Evolutionary conservation across 2,888 invertebrate genomes (phyloP), one percentile per base, ranked within the genome.

Genomic region (Limnephilus marmoratus): DNA sequence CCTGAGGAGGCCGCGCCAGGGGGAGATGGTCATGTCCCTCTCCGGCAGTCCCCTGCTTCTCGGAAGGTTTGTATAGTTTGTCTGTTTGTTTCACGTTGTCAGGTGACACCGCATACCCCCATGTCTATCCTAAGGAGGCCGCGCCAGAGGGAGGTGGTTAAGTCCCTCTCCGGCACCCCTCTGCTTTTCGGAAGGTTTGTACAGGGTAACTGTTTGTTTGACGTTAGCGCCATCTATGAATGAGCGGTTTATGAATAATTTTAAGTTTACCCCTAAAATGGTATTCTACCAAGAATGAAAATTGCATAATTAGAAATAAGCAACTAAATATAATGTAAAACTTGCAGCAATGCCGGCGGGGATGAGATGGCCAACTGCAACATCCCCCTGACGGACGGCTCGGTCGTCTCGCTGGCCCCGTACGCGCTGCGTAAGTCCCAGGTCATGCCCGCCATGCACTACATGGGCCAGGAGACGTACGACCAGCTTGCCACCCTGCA

Each of bases 91-190:
- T n/a, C n/a, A 68, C 68, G 3, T 37, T 37, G 37, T 37, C 37
- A 92, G 91, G 96, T 97, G 93, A 96, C 96, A 37, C 97, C 97
- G 0, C 96, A 97, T 91, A 96, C 97, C 0, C 96, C 97, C 0
- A 95, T 97, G 94, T 96, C 97, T 41, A 95, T 97, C 82, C 95
- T 97, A 34, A 95, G 97, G 45, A 95, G 96, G 94, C 97, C 97
- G 49, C 96, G 96, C 3, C 96, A 96, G 93, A 97, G 97, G 0
- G 97, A 97, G 95, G 96, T 97, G 96, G 97, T 97, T 13, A 95
- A 97, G 3, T 97, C 97, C 92, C 96, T 97, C 96, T 96, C 97
- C 9, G 97, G 97, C 12, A 97, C 97, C 91, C 97, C 97, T 0
- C 95, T 97, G 85, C 95, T 97, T 95, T 97, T 97, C 85, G 96